Evolutionary conservation across 2,888 invertebrate genomes (phyloP), one percentile per base, ranked within the genome.

Genomic region (Laothoe populi): DNA sequence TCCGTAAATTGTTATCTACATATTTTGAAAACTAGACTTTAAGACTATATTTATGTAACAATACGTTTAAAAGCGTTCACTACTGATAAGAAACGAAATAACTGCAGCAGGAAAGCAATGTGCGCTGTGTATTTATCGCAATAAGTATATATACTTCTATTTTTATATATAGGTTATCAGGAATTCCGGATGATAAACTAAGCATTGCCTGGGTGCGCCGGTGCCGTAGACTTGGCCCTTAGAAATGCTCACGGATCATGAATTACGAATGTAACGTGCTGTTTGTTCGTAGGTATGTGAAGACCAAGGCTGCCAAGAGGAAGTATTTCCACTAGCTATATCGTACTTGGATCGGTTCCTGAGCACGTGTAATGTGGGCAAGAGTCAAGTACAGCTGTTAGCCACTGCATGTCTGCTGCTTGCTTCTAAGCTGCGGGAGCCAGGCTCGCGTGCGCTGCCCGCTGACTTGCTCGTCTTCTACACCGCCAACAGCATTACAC

Each of bases 281-380:
- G 38, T 65, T 70, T 70, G 62, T 70, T 93, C 89, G 57, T 94
- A 98, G 98, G 98, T 99, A 73, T 98, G 98, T 92, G 98, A 98
- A 83, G 98, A 98, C 83, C 97, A 97, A 84, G 95, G 96, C 77
- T 97, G 98, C 83, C 98, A 98, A 89, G 97, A 98, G 83, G 98
- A 98, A 85, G 98, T 99, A 70, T 98, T 98, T 85, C 96, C 97
- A 53, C 93, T 99, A 82, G 97, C 99, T 62, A 96, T 98, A 88
- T 97, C 97, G 84, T 98, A 97, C 91, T 93, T 99, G 94, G 99
- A 99, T 93, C 95, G 99, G 83, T 98, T 98, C 94, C 94, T 99
- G 77, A 96, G 96, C 81, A 94, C 95, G 66, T 96, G 96, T 84
- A 94, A 95, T 65, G 96, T 98, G 80, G 94, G 95, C 74, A 97